Conservation (phyloP, 2,888 invertebrate species). For the Caenorhabditis virilis region DNA sequence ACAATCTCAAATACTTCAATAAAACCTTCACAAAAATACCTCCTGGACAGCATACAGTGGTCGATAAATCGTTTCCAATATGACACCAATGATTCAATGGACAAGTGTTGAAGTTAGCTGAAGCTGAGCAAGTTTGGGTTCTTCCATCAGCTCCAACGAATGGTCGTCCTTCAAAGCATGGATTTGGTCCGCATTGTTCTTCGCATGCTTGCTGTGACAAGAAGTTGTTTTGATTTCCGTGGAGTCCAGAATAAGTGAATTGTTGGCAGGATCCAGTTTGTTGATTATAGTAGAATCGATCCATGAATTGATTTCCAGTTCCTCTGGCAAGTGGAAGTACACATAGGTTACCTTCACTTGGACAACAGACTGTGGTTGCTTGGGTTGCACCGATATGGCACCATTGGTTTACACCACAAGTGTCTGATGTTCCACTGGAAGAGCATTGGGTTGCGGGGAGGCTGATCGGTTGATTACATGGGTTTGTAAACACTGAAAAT, state of each 20-base stretch:
- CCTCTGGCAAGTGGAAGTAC: conserved; percentile 53
- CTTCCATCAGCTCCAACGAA: conserved; percentile 64
- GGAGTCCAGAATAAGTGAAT: conserved; percentile 62
- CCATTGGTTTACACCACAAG: conserved; percentile 54
- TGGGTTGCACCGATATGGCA: conserved; percentile 64
- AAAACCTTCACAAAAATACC: too few species aligned
- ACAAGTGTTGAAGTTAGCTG: conserved; percentile 63
- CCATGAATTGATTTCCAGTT: conserved; percentile 52
- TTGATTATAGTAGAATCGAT: conserved; percentile 63
- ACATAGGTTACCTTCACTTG: conserved; percentile 58
- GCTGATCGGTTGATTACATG: conserved; percentile 57
- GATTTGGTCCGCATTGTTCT: conserved; percentile 59
- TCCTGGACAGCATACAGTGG: conserved; percentile 67
- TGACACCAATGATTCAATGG: conserved; percentile 68
- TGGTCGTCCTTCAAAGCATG: conserved; percentile 62
- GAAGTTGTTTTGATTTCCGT: conserved; percentile 68
- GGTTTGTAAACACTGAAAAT: conserved; percentile 62
- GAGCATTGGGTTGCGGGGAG: conserved; percentile 51
- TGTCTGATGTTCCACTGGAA: conserved; percentile 35
- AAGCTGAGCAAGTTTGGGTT: conserved; percentile 63
- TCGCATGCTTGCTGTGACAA: conserved; percentile 57
- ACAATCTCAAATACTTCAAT: too few species aligned
- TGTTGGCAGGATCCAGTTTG: conserved; percentile 59
- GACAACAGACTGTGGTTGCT: conserved; percentile 65
- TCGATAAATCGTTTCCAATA: conserved; percentile 59